Percentiles rank a stretch among this genome's conserved stretches.
These are phyloP conservation scores for Drosophila triauraria DNA, from an alignment of 1,140 invertebrate genomes.

Conservation along the genomic window DNA sequence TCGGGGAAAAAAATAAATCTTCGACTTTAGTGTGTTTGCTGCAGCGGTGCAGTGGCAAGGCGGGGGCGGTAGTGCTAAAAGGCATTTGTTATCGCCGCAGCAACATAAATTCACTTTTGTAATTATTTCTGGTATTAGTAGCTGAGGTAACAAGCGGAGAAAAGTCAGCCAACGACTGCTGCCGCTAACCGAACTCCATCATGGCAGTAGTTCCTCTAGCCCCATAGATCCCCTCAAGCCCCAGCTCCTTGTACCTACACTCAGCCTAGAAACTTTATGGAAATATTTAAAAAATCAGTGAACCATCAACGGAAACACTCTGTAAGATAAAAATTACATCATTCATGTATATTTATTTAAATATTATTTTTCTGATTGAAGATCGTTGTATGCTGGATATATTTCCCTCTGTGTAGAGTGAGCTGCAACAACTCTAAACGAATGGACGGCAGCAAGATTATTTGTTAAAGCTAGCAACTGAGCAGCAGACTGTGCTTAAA, in stretches of 20 bases:
- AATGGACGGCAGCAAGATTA: conserved; percentile 73
- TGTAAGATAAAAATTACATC: not conserved
- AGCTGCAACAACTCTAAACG: conserved; percentile 45
- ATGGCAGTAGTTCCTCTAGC: conserved; percentile 34
- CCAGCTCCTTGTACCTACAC: conserved; percentile 11
- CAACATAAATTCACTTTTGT: conserved; percentile 83
- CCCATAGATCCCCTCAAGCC: not conserved
- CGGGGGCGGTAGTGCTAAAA: conserved; percentile 58
- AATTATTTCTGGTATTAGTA: conserved; percentile 83
- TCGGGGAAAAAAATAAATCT: conserved; percentile 68
- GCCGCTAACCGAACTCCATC: conserved; percentile 59
- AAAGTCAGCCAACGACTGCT: conserved; percentile 66
- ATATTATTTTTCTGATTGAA: not conserved
- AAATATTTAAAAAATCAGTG: not conserved
- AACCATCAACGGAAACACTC: no score
- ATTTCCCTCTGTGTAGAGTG: conserved; percentile 11
- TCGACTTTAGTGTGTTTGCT: conserved; percentile 51
- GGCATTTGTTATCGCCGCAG: conserved; percentile 79
- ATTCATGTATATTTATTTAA: not conserved
- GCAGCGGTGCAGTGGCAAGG: conserved; percentile 3
- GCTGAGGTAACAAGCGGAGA: conserved; percentile 69
- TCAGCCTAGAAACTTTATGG: not conserved
- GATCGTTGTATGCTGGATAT: not conserved
- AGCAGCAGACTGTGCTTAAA: conserved; percentile 63
- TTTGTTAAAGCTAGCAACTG: conserved; percentile 67